Percentiles rank a stretch among this genome's conserved stretches.
Evolutionary conservation across 2,888 invertebrate genomes (phyloP).

Genomic region (Aphelenchoides bicaudatus): DNA sequence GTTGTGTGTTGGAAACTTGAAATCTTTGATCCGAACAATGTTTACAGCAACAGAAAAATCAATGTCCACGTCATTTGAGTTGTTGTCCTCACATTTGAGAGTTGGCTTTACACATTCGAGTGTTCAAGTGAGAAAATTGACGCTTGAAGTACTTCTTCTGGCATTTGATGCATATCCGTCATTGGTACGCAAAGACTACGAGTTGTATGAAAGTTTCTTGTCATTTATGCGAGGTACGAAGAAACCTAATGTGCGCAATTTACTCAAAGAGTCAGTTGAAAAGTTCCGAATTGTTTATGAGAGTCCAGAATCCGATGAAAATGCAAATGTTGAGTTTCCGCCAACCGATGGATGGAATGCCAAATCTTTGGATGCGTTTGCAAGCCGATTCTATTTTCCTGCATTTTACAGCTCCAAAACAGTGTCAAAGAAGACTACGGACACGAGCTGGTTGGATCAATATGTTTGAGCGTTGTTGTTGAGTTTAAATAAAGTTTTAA

Average conservation of each 20-base stretch:
- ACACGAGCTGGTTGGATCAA: slow-evolving; percentile 7
- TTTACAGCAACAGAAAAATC: slow-evolving; percentile 5
- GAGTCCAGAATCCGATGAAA: neutral
- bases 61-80: slow-evolving; percentile 1
- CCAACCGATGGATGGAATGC: neutral
- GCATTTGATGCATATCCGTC: slow-evolving; percentile 20
- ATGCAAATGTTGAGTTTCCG: too few species aligned
- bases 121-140: slow-evolving; percentile 16
- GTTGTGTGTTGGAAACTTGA: neutral
- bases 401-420: neutral
- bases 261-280: neutral
- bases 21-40: neutral
- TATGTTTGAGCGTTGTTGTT: neutral
- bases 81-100: slow-evolving; percentile 14
- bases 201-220: slow-evolving; percentile 14
- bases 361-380: slow-evolving; percentile 3
- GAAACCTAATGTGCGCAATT: neutral
- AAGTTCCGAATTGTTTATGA: slow-evolving; percentile 15
- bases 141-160: slow-evolving; percentile 14
- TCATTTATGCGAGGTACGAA: slow-evolving; percentile 6
- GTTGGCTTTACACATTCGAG: slow-evolving; percentile 25
- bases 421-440: neutral
- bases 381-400: neutral
- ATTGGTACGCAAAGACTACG: neutral
- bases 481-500: neutral